phyloP scores from a whole-genome alignment of 2,888 invertebrate species.

The Phortica magna region DNA sequence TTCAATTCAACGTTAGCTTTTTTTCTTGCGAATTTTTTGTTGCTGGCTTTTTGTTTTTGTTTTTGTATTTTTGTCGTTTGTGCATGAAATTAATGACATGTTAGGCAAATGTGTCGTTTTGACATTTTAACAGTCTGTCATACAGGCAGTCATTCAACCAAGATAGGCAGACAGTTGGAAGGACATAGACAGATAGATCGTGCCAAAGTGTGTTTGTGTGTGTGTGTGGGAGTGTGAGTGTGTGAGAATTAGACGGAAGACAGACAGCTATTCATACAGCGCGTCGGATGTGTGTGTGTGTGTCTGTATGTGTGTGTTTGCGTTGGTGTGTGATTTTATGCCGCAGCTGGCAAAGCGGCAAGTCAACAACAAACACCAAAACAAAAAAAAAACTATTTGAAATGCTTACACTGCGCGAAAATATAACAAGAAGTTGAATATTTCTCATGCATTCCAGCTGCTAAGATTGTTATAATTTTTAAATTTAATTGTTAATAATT shows the following conservation, averaged over 20 bases:
- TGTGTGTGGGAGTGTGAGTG: neutral
- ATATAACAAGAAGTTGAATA: no score
- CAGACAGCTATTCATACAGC: conserved; percentile 14
- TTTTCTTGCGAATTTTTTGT: conserved; percentile 5
- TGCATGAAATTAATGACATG: conserved; percentile 69
- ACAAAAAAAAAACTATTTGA: neutral
- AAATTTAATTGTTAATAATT: no score
- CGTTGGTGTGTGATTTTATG: neutral
- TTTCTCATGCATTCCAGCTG: no score
- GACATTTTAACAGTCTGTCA: conserved; percentile 72
- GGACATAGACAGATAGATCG: conserved; percentile 30
- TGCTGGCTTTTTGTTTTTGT: conserved; percentile 32
- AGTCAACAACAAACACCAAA: neutral
- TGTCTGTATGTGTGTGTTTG: neutral
- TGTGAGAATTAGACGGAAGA: neutral
- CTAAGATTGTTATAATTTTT: no score
- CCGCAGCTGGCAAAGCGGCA: conserved; percentile 3
- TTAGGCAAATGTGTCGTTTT: conserved; percentile 72
- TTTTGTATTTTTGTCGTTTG: conserved; percentile 40
- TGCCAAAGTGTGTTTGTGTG: neutral
- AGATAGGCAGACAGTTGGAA: conserved; percentile 50
- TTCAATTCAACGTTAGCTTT: neutral
- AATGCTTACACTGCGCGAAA: conserved; percentile 20
- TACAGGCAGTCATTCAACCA: conserved; percentile 60
- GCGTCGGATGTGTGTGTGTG: conserved; percentile 1